phyloP scores from a whole-genome alignment of 1,140 invertebrate species.

The Cephus cinctus region DNA sequence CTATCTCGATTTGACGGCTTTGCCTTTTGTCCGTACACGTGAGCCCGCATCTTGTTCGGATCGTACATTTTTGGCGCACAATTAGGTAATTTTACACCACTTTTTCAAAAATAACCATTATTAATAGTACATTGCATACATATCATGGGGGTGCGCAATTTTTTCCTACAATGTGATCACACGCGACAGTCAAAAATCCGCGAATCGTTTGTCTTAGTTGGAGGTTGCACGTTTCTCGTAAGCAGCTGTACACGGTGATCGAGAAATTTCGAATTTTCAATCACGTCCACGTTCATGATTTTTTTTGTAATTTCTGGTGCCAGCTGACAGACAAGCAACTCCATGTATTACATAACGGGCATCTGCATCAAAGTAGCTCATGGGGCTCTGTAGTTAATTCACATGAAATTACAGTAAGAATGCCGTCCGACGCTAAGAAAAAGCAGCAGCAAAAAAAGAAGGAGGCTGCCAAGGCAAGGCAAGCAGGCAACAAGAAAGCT shows the following conservation, averaged over 20 bases:
- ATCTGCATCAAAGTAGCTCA: not conserved
- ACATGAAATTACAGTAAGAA: constrained; percentile 46
- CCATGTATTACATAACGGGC: not conserved
- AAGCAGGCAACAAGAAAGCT: constrained; percentile 65
- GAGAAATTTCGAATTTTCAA: not conserved
- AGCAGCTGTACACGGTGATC: not conserved
- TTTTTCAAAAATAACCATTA: not conserved
- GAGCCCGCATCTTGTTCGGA: constrained; percentile 23
- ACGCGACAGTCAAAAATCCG: not conserved
- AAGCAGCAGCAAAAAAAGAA: constrained; percentile 96
- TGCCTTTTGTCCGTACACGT: constrained; percentile 30
- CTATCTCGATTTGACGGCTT: constrained; percentile 18
- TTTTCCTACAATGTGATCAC: not conserved
- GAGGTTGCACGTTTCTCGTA: not conserved
- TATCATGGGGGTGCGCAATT: too few species aligned
- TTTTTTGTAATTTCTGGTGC: not conserved
- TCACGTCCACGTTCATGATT: not conserved
- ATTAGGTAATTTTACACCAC: constrained; percentile 24
- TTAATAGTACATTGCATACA: too few species aligned
- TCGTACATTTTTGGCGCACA: constrained; percentile 33
- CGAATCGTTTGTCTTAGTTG: constrained; percentile 2
- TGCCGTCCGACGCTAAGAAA: constrained; percentile 98
- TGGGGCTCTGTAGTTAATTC: not conserved
- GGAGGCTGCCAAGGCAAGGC: constrained; percentile 82
- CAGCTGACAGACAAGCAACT: not conserved